These are phyloP conservation scores for Pseudolycoriella hygida DNA, from an alignment of 2,888 invertebrate genomes.

Conservation along the genomic window DNA sequence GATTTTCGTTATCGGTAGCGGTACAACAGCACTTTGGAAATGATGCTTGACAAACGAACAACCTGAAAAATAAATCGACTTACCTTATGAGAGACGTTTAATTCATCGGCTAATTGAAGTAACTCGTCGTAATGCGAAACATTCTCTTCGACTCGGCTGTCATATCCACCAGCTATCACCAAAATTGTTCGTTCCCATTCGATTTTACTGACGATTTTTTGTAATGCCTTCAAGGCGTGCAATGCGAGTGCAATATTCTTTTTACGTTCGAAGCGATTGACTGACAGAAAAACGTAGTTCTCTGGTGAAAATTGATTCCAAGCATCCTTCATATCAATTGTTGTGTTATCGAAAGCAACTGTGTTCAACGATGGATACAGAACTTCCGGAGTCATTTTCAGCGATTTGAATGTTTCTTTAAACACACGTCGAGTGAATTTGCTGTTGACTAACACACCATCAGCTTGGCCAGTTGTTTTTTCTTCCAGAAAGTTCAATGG, in stretches of 20 bases:
- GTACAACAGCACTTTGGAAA: no score
- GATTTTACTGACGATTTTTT: slow-evolving; percentile 31
- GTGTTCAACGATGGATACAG: slow-evolving; percentile 91
- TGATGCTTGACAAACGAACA: no score
- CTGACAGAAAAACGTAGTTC: slow-evolving; percentile 65
- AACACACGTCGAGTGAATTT: slow-evolving; percentile 87
- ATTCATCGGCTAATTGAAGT: slow-evolving; percentile 39
- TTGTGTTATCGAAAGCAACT: slow-evolving; percentile 42
- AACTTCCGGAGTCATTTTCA: slow-evolving; percentile 57
- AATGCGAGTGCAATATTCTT: slow-evolving; percentile 85
- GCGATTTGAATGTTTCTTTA: slow-evolving; percentile 60
- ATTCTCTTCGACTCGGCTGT: slow-evolving; percentile 73
- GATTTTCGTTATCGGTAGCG: no score
- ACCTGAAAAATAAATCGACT: no score
- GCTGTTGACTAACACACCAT: slow-evolving; percentile 88
- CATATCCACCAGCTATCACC: slow-evolving; percentile 93
- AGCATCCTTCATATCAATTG: slow-evolving; percentile 18
- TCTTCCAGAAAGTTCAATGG: slow-evolving; percentile 89
- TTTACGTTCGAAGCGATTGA: slow-evolving; percentile 94
- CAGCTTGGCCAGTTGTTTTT: slow-evolving; percentile 67
- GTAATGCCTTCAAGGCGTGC: slow-evolving; percentile 52
- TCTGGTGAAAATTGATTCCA: slow-evolving; percentile 29
- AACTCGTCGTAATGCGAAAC: slow-evolving; percentile 69
- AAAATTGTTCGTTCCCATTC: slow-evolving; percentile 58
- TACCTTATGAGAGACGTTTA: slow-evolving; percentile 52